Conservation (phyloP, 2,113 vertebrate genomes). For the Ammospiza caudacuta region DNA sequence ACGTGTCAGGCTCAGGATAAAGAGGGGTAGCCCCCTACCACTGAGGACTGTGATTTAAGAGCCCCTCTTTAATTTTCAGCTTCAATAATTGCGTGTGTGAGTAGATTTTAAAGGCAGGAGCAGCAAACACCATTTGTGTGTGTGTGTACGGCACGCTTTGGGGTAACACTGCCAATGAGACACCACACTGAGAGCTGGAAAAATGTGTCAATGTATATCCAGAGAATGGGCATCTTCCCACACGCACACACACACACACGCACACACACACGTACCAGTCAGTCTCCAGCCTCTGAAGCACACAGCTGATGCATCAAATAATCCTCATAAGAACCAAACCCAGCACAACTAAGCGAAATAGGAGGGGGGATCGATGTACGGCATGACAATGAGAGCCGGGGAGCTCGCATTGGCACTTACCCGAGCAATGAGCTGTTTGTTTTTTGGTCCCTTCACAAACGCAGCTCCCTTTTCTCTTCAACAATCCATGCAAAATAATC, state of each 20-base stretch:
- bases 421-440: conserved; percentile 39
- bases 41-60: not conserved
- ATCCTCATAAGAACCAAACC: not conserved
- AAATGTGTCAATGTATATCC: not conserved
- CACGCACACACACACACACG: not conserved
- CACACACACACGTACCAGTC: not conserved
- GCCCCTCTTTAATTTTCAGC: not conserved
- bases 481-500: conserved; percentile 80
- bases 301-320: conserved; percentile 38
- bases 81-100: not conserved
- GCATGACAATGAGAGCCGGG: not conserved
- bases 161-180: not conserved
- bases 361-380: not conserved
- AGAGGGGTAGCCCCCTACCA: not conserved
- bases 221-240: not conserved
- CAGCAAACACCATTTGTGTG: not conserved
- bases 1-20: not conserved
- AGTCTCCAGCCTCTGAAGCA: not conserved
- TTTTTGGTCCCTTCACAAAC: conserved; percentile 29
- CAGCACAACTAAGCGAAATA: not conserved
- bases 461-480: conserved; percentile 71
- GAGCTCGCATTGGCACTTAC: conserved; percentile 54
- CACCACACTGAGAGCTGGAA: not conserved
- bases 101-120: not conserved
- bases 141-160: not conserved